Conservation (phyloP, 30 jellyfish, hydroid and myxozoan genomes). For the Mastigias papua region DNA sequence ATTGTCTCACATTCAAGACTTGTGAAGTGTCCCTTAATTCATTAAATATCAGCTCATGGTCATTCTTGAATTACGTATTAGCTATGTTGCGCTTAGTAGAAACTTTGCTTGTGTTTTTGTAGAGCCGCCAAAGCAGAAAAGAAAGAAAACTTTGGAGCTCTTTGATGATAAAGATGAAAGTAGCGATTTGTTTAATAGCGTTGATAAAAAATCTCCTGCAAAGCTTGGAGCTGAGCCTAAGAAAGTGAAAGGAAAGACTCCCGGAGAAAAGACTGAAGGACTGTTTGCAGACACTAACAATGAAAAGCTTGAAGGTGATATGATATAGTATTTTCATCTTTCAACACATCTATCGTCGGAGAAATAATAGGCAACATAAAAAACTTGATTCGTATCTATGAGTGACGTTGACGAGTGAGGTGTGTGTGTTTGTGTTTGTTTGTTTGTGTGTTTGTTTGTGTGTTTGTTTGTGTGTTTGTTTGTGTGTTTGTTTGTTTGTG, state of each 20-base stretch:
- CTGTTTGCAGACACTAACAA: slow-evolving; percentile 14
- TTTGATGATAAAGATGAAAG: slow-evolving; percentile 88
- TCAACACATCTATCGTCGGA: too few species aligned
- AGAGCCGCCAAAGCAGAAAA: slow-evolving; percentile 75
- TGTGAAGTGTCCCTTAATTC: too few species aligned
- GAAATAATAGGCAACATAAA: too few species aligned
- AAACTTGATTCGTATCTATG: too few species aligned
- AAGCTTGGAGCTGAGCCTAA: slow-evolving; percentile 2
- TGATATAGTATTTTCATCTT: too few species aligned
- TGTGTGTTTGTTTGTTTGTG: background rate
- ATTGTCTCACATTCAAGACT: too few species aligned
- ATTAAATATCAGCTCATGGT: too few species aligned
- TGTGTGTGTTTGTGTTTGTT: too few species aligned
- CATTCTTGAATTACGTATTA: too few species aligned
- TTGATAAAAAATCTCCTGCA: background rate
- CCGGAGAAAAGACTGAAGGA: slow-evolving; percentile 11
- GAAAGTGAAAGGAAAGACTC: background rate
- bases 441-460: background rate
- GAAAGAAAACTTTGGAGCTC: slow-evolving; percentile 85
- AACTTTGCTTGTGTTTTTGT: background rate
- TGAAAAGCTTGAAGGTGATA: background rate
- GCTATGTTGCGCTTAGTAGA: too few species aligned
- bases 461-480: background rate
- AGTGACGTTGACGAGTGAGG: too few species aligned
- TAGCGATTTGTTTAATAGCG: slow-evolving; percentile 47